phyloP scores from a whole-genome alignment of 2,113 vertebrate species.

The Eptatretus burgeri region DNA sequence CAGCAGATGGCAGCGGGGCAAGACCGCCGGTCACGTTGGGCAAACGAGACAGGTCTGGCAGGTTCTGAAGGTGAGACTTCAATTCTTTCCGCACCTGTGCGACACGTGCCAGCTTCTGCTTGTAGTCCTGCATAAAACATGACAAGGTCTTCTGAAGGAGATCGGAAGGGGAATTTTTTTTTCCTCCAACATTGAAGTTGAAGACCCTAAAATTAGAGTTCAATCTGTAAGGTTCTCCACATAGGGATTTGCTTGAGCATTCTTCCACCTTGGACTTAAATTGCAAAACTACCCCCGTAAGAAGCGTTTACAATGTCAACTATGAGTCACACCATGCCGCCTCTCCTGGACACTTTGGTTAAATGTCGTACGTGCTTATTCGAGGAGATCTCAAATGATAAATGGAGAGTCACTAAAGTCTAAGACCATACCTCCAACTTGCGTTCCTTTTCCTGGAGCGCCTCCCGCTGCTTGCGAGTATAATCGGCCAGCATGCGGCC shows the following conservation, averaged over 20 bases:
- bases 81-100: conserved; percentile 86
- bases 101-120: conserved; percentile 62
- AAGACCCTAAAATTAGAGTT: no score
- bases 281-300: no score
- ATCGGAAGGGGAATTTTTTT: conserved; percentile 9
- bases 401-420: no score
- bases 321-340: no score
- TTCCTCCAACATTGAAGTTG: no score
- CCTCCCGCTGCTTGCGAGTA: conserved; percentile 76
- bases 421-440: conserved; percentile 94
- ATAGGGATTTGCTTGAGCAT: no score
- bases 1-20: conserved; percentile 39
- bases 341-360: no score
- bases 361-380: no score
- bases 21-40: conserved; percentile 46
- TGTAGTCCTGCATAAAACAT: conserved; percentile 54
- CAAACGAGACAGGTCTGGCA: conserved; percentile 49
- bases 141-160: conserved; percentile 7
- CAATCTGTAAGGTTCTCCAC: no score
- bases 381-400: no score
- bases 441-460: conserved; percentile 76
- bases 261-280: no score
- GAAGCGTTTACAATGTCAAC: no score
- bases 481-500: conserved; percentile 64
- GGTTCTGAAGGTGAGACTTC: conserved; percentile 51